phyloP scores from a whole-genome alignment of 2,113 vertebrate genomes.

The Sinocyclocheilus anshuiensis region DNA sequence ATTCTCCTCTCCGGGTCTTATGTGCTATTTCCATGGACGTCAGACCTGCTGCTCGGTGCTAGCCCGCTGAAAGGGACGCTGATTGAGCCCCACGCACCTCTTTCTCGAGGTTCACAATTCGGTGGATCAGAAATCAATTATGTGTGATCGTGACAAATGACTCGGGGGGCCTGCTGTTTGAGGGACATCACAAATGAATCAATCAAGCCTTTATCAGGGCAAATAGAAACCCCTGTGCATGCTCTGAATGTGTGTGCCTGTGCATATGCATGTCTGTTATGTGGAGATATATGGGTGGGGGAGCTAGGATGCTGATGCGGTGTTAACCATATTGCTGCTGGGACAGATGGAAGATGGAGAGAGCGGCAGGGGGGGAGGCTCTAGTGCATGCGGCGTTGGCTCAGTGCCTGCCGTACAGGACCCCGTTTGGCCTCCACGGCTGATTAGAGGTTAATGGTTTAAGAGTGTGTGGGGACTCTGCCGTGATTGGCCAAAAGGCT shows the following conservation, averaged over 20 bases:
- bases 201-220: constrained; percentile 76
- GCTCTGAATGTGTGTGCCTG: constrained; percentile 48
- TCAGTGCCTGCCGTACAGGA: constrained; percentile 73
- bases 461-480: constrained; percentile 65
- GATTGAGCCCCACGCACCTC: constrained; percentile 62
- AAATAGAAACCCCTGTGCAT: constrained; percentile 57
- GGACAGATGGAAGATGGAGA: constrained; percentile 83
- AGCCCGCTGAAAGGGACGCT: constrained; percentile 64
- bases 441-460: constrained; percentile 89
- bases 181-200: constrained; percentile 75
- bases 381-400: constrained; percentile 56
- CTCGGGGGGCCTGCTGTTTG: constrained; percentile 62
- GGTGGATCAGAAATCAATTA: constrained; percentile 78
- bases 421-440: constrained; percentile 72
- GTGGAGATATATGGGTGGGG: constrained; percentile 60
- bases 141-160: constrained; percentile 80
- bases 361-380: constrained; percentile 48
- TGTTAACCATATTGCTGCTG: constrained; percentile 86
- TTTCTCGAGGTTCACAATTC: constrained; percentile 59
- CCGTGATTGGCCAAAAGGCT: constrained; percentile 77
- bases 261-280: constrained; percentile 55
- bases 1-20: constrained; percentile 1
- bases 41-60: constrained; percentile 16
- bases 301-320: constrained; percentile 47
- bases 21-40: constrained; percentile 39